Evolutionary conservation across 2,113 vertebrate species (phyloP).

Genomic region (Microtus ochrogaster): DNA sequence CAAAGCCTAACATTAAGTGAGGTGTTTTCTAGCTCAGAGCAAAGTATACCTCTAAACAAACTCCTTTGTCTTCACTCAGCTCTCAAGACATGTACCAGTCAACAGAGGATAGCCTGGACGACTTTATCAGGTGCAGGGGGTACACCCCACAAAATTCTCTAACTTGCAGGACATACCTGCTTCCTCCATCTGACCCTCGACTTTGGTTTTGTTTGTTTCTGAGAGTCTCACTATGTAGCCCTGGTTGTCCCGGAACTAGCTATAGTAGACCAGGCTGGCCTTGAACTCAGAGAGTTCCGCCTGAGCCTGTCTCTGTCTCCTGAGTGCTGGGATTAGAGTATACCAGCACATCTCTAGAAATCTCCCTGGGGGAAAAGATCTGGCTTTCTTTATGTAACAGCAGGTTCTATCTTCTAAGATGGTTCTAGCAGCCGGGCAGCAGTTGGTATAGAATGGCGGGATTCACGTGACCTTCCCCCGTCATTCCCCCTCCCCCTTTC

Average conservation of each 20-base stretch:
- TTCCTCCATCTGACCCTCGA: neutral
- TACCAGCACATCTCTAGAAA: neutral
- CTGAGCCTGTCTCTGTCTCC: neutral
- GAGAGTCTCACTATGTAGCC: neutral
- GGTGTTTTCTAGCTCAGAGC: constrained; percentile 67
- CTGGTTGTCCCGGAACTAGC: neutral
- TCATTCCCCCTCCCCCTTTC: neutral
- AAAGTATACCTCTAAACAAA: constrained; percentile 73
- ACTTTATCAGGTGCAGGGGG: neutral
- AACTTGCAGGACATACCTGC: constrained; percentile 4
- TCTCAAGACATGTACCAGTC: constrained; percentile 13
- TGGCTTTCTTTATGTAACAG: constrained; percentile 9
- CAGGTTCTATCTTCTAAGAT: constrained; percentile 48
- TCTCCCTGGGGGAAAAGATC: neutral
- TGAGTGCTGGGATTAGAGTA: neutral
- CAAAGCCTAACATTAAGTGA: constrained; percentile 68
- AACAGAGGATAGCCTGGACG: neutral
- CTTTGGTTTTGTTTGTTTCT: neutral
- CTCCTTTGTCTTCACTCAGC: constrained; percentile 52
- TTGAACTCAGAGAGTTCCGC: neutral
- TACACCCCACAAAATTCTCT: neutral
- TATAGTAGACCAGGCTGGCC: neutral
- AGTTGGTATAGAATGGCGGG: neutral
- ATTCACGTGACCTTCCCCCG: neutral
- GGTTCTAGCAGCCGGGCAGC: neutral